Evolutionary conservation across 2,113 vertebrate genomes (phyloP), one percentile per base, ranked within the genome.

Genomic region (Neodon shergylaensis): DNA sequence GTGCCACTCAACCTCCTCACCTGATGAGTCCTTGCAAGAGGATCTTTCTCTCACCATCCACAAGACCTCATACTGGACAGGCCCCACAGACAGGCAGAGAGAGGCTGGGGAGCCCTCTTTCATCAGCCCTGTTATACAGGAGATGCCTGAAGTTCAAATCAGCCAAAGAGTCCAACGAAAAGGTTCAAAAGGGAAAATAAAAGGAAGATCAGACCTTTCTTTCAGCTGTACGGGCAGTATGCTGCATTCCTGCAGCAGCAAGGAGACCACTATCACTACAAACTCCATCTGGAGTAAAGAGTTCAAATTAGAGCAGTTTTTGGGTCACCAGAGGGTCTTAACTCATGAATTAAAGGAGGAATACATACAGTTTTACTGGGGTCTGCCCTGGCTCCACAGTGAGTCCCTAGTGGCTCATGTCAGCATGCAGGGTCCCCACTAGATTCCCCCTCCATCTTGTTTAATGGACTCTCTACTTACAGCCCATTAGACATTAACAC

Each of bases 311-410:
- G 24, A 92, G 7, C 58, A 47, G 33, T 1, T 49, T 8, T 21
- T 17, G 1, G 33, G 58, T 61, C 24, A 36, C 2, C 90, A 74
- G 68, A 21, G 39, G 33, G 2, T 11, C 44, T 26, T n/a, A 11
- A 1, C 17, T 6, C 17, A 83, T 12, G 3, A 52, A 5, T 16
- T 28, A n/a, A 49, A 70, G 0, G 10, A 31, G 0, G 19, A n/a
- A 22, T 33, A 7, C 3, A 66, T 12, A 8, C 86, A 94, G 39
- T 24, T 85, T 11, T 89, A 73, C 65, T 78, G 78, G 79, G 90
- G 90, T 33, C 90, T 73, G 21, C 93, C 73, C 22, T 79, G n/a
- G 54, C 93, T 73, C 12, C 85, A 92, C 72, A 79, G 85, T 11
- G 90, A 79, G 44, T 90, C 72, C 28, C 24, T 95, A 39, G 16